Evolutionary conservation across 2,797 vertebrate genomes (phyloP).

Genomic region (Tachyglossus aculeatus): DNA sequence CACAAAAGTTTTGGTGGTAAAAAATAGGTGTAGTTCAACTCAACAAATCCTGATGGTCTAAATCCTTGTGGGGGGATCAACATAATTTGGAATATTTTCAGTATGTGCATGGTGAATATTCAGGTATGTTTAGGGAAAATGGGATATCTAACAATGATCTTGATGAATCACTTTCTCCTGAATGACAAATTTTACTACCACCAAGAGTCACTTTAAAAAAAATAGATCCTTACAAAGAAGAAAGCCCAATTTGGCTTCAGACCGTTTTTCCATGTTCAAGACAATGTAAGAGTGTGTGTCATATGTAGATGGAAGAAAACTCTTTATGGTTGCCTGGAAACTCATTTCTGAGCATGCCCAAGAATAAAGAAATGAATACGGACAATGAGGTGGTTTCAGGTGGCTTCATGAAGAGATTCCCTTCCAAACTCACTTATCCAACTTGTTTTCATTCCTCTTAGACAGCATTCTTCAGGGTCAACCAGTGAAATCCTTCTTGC

Average conservation of each 20-base stretch:
- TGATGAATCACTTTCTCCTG: constrained; percentile 43
- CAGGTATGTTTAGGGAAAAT: constrained; percentile 24
- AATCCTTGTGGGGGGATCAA: not conserved
- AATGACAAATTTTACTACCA: constrained; percentile 13
- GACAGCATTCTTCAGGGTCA: too few relatives aligned
- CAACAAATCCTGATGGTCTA: constrained; percentile 1
- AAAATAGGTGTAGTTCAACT: not conserved
- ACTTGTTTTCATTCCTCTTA: not conserved
- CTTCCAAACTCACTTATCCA: not conserved
- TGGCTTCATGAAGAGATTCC: not conserved
- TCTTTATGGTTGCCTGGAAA: constrained; percentile 10
- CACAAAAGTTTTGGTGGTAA: not conserved
- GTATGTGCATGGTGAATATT: constrained; percentile 22
- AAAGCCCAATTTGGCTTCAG: not conserved
- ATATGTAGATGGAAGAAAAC: not conserved
- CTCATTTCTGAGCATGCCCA: not conserved
- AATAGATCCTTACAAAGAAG: not conserved
- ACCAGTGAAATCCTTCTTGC: too few relatives aligned
- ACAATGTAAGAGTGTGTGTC: constrained; percentile 8
- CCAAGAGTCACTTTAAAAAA: not conserved
- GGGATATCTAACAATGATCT: constrained; percentile 39
- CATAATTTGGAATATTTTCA: not conserved
- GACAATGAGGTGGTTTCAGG: not conserved
- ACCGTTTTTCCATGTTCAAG: constrained; percentile 14
- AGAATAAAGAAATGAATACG: constrained; percentile 6